A percentile compares a stretch with the other conserved stretches of the same genome.
These are phyloP conservation scores for Holacanthus passer DNA, from an alignment of 2,113 vertebrate species.

Conservation along the genomic window DNA sequence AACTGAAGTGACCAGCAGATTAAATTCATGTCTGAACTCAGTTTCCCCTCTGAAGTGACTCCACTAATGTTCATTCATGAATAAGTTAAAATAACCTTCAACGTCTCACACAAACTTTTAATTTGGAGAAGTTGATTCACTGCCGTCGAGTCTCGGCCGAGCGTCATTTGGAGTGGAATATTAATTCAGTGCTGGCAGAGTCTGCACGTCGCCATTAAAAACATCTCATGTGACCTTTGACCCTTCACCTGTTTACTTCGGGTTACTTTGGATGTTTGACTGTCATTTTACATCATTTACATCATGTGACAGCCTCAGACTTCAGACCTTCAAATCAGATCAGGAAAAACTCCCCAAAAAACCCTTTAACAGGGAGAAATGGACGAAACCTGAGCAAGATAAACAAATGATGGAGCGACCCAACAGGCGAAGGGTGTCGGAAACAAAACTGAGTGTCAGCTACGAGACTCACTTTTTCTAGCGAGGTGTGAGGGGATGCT, in stretches of 20 bases:
- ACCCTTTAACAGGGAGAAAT: no score
- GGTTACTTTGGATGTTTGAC: background rate
- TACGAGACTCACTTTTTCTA: constrained; percentile 75
- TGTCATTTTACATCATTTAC: no score
- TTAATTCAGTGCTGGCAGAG: background rate
- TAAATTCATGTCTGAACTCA: background rate
- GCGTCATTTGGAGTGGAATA: background rate
- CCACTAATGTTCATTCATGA: background rate
- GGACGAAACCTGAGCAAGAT: no score
- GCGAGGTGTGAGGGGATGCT: constrained; percentile 71
- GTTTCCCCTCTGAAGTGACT: no score
- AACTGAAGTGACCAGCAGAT: background rate
- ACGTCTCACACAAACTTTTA: background rate
- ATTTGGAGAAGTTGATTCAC: background rate
- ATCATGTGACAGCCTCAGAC: no score
- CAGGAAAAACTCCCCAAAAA: no score
- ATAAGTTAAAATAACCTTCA: constrained; percentile 8
- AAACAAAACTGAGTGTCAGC: no score
- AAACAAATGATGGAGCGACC: no score
- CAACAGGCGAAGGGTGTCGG: no score
- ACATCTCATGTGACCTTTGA: constrained; percentile 11
- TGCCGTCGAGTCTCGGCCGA: accelerated
- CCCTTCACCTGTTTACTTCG: background rate
- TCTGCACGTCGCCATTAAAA: background rate
- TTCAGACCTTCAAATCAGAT: no score